Base-by-base conservation (phyloP, 1,140 invertebrate species). In the Brachionus rotundiformis region DNA sequence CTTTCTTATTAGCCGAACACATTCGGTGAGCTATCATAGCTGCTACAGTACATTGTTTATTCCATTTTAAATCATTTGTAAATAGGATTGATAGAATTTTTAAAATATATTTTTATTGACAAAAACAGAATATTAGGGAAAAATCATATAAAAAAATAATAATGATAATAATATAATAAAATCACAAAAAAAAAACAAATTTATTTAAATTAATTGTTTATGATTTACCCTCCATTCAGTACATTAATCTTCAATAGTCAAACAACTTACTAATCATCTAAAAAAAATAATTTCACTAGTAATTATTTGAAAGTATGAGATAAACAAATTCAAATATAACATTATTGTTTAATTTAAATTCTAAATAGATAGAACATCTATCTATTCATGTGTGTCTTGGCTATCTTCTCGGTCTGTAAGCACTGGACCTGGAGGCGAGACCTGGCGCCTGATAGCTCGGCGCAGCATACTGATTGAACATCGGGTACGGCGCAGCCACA, bases 161-260 rank as follows among this genome's bases (percentile, higher is more conserved):
- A 49, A n/a, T 49, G 44, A 49, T n/a, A 49, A 49, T n/a, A 49
- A 49, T n/a, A n/a, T 5, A 49, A 49, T n/a, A 49, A 49, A 19
- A 19, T 3, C 6, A 19, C 1, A 19, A 49, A 49, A 49, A 49
- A 49, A 49, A 49, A 19, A 2, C 1, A 19, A 49, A 49, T n/a
- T n/a, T 49, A 49, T 49, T 49, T 49, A 49, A 49, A 49, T 49
- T 49, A 49, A 49, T 49, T 49, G 16, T n/a, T n/a, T n/a, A n/a
- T n/a, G 2, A 49, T 49, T 49, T 23, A 49, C 47, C 16, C 47
- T 23, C n/a, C 47, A 49, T 2, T 11, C 47, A 49, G n/a, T 16
- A 23, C 3, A n/a, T 6, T n/a, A 13, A 16, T 19, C 47, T 4
- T 23, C 47, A 49, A 49, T n/a, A 49, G 0, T 23, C 7, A 49